phyloP scores from a whole-genome alignment of 2,113 vertebrate genomes.

The Chaenocephalus aceratus region DNA sequence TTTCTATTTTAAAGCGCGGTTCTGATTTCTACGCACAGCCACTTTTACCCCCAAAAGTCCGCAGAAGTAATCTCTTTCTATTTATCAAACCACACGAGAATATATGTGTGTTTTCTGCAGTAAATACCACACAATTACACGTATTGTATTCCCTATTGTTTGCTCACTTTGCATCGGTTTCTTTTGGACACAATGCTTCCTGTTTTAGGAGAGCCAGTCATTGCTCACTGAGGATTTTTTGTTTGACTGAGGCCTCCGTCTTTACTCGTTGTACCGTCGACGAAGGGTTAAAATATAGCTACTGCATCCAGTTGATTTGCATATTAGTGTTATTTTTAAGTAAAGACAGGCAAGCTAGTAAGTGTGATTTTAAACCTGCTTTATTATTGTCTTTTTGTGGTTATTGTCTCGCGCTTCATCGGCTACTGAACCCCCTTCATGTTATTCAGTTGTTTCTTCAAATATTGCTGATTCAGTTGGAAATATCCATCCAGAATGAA shows the following conservation, averaged over 20 bases:
- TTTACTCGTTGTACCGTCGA: constrained; percentile 22
- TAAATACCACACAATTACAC: neutral
- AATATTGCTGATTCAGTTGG: neutral
- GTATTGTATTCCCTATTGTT: constrained; percentile 8
- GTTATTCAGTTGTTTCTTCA: constrained; percentile 15
- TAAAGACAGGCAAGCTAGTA: neutral
- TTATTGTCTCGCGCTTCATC: constrained; percentile 1
- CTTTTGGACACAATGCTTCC: constrained; percentile 23
- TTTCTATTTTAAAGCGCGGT: neutral
- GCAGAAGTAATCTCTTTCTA: neutral
- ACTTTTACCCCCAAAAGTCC: neutral
- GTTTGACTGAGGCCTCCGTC: too few species aligned
- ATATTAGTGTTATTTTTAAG: constrained; percentile 6
- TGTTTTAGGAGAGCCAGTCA: neutral
- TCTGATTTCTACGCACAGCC: neutral
- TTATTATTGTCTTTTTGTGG: neutral
- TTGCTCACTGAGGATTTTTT: neutral
- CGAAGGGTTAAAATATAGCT: constrained; percentile 43
- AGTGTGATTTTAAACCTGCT: neutral
- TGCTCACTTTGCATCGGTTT: constrained; percentile 5
- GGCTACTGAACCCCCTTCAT: neutral
- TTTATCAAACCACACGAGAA: neutral
- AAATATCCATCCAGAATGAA: neutral
- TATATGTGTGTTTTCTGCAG: constrained; percentile 18
- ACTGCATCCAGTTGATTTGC: neutral